Evolutionary conservation across 2,888 invertebrate species (phyloP).

Genomic region (Eurytoma adleriae): DNA sequence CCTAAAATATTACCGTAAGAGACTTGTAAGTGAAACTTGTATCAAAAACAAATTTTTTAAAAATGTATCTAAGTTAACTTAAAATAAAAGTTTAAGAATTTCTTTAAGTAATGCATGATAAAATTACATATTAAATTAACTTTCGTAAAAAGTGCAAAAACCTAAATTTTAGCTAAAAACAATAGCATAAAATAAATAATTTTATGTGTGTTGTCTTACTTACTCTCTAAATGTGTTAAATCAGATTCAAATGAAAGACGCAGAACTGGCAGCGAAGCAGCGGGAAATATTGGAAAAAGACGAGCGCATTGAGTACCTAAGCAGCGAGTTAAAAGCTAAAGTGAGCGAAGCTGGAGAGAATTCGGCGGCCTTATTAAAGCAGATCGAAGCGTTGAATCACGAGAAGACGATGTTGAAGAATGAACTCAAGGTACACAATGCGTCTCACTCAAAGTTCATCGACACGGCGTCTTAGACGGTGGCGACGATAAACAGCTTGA

Average conservation of each 20-base stretch:
- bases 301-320: conserved; percentile 58
- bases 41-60: too few species aligned
- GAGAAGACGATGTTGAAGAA: conserved; percentile 55
- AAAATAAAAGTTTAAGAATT: too few species aligned
- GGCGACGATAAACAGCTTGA: not conserved
- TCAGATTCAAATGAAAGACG: not conserved
- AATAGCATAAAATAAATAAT: too few species aligned
- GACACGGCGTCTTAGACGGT: not conserved
- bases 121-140: not conserved
- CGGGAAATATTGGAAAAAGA: conserved; percentile 60
- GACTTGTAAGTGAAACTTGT: too few species aligned
- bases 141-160: too few species aligned
- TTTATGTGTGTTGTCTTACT: too few species aligned
- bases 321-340: conserved; percentile 17
- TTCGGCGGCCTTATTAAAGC: conserved; percentile 43
- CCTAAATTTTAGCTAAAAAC: too few species aligned
- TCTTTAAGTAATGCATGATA: too few species aligned
- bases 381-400: conserved; percentile 47
- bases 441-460: conserved; percentile 2
- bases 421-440: conserved; percentile 49
- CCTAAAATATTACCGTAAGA: too few species aligned
- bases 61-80: too few species aligned
- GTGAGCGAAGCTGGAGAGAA: conserved; percentile 29
- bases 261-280: conserved; percentile 50
- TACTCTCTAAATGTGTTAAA: too few species aligned